These are phyloP conservation scores for Heterodera carotae DNA, from an alignment of 1,140 invertebrate species.

Conservation along the genomic window DNA sequence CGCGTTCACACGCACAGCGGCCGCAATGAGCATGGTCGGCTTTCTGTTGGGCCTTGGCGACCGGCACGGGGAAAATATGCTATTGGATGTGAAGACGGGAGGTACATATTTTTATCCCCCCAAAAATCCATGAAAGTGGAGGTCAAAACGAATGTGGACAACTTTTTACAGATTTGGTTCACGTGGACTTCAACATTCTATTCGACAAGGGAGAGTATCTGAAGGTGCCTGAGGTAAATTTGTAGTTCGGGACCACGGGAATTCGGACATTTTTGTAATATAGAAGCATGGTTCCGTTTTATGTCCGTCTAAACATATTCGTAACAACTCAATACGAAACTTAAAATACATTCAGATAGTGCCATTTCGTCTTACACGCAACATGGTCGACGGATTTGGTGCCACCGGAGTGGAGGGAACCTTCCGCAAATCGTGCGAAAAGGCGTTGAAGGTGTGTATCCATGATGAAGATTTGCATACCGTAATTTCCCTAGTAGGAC, in stretches of 20 bases:
- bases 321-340: no score
- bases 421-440: conserved; percentile 85
- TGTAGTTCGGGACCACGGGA: no score
- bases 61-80: conserved; percentile 93
- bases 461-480: conserved; percentile 71
- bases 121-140: no score
- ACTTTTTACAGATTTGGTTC: conserved; percentile 82
- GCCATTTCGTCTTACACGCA: conserved; percentile 92
- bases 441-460: conserved; percentile 65
- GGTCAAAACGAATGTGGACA: conserved; percentile 1
- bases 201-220: conserved; percentile 79
- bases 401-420: conserved; percentile 85
- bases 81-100: neutral
- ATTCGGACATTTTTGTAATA: conserved; percentile 25
- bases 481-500: no score
- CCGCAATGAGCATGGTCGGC: conserved; percentile 97
- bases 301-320: no score
- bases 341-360: conserved; percentile 73
- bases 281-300: no score
- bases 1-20: conserved; percentile 83
- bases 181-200: conserved; percentile 96
- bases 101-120: neutral
- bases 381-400: conserved; percentile 79
- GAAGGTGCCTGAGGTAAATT: conserved; percentile 54
- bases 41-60: conserved; percentile 95